phyloP scores from a whole-genome alignment of 2,888 invertebrate genomes.

The Aspidiotus rigidus region DNA sequence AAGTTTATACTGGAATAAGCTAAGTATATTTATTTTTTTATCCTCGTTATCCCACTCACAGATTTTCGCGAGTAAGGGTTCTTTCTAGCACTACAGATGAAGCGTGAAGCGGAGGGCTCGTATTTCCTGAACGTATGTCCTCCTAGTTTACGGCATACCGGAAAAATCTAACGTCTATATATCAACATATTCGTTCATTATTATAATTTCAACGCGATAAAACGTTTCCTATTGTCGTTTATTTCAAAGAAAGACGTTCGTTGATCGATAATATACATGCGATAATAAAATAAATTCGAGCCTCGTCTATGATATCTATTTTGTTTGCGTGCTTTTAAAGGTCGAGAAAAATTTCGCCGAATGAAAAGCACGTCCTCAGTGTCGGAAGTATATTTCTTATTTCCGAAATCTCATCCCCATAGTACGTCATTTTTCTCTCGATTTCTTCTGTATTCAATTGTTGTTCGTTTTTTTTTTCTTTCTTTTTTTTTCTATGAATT shows the following conservation, averaged over 20 bases:
- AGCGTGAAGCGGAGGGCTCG: constrained; percentile 11
- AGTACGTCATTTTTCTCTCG: constrained; percentile 1
- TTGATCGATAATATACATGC: background rate
- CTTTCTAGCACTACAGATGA: background rate
- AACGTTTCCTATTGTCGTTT: constrained; percentile 16
- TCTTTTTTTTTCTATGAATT: background rate
- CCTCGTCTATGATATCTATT: background rate
- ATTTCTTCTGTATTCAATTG: background rate
- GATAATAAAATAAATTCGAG: background rate
- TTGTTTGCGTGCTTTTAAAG: background rate
- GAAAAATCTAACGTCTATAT: constrained; percentile 15
- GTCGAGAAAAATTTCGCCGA: background rate
- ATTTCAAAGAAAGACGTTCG: constrained; percentile 3
- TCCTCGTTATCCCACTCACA: background rate
- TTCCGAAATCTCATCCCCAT: constrained; percentile 5
- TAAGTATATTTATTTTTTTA: background rate
- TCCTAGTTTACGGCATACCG: constrained; percentile 1
- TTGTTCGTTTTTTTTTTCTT: background rate
- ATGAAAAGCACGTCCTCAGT: background rate
- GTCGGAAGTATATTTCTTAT: constrained; percentile 7
- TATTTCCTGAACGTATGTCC: constrained; percentile 9
- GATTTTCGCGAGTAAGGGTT: background rate
- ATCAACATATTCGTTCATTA: constrained; percentile 17
- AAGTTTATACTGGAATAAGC: background rate
- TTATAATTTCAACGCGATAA: constrained; percentile 18